Evolutionary conservation across 2,113 vertebrate species (phyloP).

Genomic region (Grallaria varia): DNA sequence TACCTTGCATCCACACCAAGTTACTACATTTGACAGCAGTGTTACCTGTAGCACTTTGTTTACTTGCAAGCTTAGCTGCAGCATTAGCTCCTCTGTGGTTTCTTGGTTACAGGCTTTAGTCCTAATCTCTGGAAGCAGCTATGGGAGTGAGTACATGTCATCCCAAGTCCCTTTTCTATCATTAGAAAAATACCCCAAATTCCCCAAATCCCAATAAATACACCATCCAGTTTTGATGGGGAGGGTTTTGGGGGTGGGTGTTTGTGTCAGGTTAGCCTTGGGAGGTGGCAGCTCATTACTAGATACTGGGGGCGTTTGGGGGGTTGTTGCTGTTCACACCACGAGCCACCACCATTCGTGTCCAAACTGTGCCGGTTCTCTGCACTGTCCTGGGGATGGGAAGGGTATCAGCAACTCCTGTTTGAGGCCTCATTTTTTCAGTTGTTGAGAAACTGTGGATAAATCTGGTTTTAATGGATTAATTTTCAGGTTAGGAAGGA

Average conservation of each 20-base stretch:
- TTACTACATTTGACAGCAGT: neutral
- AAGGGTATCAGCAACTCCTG: neutral
- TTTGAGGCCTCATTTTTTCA: neutral
- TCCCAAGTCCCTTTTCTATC: neutral
- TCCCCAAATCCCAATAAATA: neutral
- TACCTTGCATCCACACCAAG: accelerated
- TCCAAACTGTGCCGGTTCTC: neutral
- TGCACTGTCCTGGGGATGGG: neutral
- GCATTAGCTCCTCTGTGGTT: neutral
- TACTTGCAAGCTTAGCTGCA: neutral
- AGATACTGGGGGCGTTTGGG: too few relatives aligned
- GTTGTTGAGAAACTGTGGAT: neutral
- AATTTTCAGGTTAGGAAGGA: neutral
- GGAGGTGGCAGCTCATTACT: neutral
- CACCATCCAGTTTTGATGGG: neutral
- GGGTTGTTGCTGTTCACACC: neutral
- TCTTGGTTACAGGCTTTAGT: neutral
- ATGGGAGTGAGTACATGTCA: neutral
- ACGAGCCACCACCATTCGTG: neutral
- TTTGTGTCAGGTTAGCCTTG: neutral
- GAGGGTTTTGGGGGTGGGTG: accelerated
- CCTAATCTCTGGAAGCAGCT: neutral
- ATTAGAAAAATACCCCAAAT: neutral
- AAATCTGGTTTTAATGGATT: neutral
- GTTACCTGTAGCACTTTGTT: conserved; percentile 42